phyloP scores from a whole-genome alignment of 2,888 invertebrate species.

The Andrena fulva region DNA sequence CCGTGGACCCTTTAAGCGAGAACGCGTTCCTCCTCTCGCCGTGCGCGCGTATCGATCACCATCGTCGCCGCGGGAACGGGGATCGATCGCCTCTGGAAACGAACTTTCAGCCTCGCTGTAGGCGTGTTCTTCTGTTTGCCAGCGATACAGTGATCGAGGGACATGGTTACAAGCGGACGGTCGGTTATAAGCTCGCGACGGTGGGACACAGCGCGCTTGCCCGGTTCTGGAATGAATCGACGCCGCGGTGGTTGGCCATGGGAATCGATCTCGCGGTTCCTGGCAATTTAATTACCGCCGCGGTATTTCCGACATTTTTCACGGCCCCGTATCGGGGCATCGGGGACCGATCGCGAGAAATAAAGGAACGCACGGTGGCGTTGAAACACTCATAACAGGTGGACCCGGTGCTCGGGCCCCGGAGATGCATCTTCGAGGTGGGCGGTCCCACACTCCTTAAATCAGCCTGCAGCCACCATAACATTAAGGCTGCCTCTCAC shows the following conservation, averaged over 20 bases:
- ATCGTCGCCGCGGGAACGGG: slow-evolving; percentile 62
- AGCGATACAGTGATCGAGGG: slow-evolving; percentile 18
- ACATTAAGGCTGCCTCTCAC: slow-evolving; percentile 77
- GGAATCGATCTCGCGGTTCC: slow-evolving; percentile 9
- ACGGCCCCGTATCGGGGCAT: slow-evolving; percentile 32
- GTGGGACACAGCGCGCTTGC: background rate
- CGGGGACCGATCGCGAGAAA: slow-evolving; percentile 12
- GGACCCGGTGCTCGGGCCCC: slow-evolving; percentile 69
- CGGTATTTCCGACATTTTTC: slow-evolving; percentile 41
- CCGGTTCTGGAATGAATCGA: background rate
- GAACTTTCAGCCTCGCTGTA: slow-evolving; percentile 53
- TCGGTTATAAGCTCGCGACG: slow-evolving; percentile 4
- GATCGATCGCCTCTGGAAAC: slow-evolving; percentile 66
- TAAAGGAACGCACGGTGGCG: slow-evolving; percentile 71
- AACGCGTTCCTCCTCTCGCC: slow-evolving; percentile 70
- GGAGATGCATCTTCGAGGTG: slow-evolving; percentile 80
- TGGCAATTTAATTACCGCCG: slow-evolving; percentile 52
- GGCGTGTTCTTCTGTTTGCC: slow-evolving; percentile 33
- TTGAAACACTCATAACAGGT: slow-evolving; percentile 79
- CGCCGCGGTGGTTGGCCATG: background rate
- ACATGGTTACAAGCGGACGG: too few relatives aligned
- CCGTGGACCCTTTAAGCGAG: slow-evolving; percentile 70
- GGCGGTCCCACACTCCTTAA: slow-evolving; percentile 85
- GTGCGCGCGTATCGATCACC: slow-evolving; percentile 70
- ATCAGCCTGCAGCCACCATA: slow-evolving; percentile 82